Percentiles rank a stretch among this genome's conserved stretches.
Conservation (phyloP, 2,888 invertebrate species). For the Rhabditoides inermis region DNA sequence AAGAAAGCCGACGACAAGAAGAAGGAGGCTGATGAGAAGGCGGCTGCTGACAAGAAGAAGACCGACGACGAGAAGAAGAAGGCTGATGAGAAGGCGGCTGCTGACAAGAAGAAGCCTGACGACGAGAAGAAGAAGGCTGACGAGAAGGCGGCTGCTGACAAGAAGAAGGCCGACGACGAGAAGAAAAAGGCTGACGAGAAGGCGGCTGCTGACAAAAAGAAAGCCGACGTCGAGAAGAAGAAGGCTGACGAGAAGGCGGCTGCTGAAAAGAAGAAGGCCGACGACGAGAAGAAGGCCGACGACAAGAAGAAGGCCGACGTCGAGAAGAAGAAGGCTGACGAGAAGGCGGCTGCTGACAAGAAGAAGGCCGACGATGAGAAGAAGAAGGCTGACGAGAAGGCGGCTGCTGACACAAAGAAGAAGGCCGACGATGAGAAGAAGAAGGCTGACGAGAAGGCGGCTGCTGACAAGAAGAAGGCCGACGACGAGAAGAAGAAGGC, state of each 20-base stretch:
- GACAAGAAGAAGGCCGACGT: constrained; percentile 4
- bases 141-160: neutral
- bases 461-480: constrained; percentile 1
- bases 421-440: constrained; percentile 1
- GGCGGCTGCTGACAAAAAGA: too few species aligned
- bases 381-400: constrained; percentile 6
- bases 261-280: constrained; percentile 4
- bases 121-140: constrained; percentile 6
- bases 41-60: constrained; percentile 2
- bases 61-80: constrained; percentile 1
- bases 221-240: too few species aligned
- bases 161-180: too few species aligned
- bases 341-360: constrained; percentile 6
- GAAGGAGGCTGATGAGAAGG: too few species aligned
- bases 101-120: constrained; percentile 5
- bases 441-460: too few species aligned
- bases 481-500: constrained; percentile 1
- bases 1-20: constrained; percentile 6
- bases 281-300: too few species aligned
- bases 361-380: constrained; percentile 8
- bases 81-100: constrained; percentile 1
- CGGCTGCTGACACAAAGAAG: constrained; percentile 9
- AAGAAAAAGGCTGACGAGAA: too few species aligned
- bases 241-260: constrained; percentile 4
- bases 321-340: too few species aligned